phyloP scores from a whole-genome alignment of 1,140 invertebrate species.

The Amphibalanus amphitrite region DNA sequence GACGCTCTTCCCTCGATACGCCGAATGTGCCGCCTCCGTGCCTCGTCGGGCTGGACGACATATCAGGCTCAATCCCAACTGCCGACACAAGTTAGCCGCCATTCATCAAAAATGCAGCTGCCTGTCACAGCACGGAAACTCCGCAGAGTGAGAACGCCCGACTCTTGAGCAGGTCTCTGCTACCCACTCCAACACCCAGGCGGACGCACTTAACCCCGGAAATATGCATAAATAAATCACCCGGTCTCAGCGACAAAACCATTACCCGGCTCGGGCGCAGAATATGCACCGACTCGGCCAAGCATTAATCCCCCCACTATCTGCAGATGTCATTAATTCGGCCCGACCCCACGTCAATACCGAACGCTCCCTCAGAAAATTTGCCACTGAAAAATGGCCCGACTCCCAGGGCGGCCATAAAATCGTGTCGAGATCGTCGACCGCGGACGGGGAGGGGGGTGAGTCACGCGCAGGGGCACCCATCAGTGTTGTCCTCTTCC shows the following conservation, averaged over 20 bases:
- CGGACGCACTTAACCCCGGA: neutral
- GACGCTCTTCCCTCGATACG: too few species aligned
- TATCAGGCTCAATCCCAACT: too few species aligned
- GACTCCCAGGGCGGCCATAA: neutral
- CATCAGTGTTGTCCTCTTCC: too few species aligned
- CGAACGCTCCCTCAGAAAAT: neutral
- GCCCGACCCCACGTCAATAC: neutral
- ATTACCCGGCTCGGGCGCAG: neutral
- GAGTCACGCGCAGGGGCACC: neutral
- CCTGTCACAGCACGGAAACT: too few species aligned
- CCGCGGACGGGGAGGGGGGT: neutral
- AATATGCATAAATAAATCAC: neutral
- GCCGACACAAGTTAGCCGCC: too few species aligned
- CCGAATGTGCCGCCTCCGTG: too few species aligned
- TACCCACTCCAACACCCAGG: too few species aligned
- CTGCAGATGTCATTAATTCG: neutral
- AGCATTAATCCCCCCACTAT: neutral
- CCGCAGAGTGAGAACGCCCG: too few species aligned
- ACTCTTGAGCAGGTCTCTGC: too few species aligned
- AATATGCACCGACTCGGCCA: neutral
- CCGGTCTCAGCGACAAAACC: neutral
- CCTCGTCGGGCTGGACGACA: too few species aligned
- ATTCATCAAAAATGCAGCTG: too few species aligned
- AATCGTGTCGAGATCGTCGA: neutral
- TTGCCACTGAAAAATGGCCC: neutral